phyloP scores from a whole-genome alignment of 1,140 invertebrate species.

The Heliconius melpomene region DNA sequence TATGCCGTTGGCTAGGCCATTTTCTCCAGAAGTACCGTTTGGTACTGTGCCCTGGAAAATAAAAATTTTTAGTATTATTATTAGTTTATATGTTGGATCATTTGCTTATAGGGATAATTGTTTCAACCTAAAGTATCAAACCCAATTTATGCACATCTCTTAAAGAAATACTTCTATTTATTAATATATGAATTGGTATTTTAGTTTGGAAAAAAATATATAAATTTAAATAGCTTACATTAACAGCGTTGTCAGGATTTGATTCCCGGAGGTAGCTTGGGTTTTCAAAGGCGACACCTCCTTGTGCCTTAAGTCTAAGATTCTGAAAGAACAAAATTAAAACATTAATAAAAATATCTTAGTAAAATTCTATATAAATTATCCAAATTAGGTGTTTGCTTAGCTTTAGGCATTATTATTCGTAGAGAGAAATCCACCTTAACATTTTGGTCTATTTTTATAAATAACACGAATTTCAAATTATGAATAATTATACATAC shows the following conservation, averaged over 20 bases:
- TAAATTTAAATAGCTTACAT: slow-evolving; percentile 81
- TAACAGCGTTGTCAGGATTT: slow-evolving; percentile 85
- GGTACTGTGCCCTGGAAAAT: slow-evolving; percentile 54
- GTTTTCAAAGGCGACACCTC: slow-evolving; percentile 92
- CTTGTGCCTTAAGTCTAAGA: slow-evolving; percentile 81
- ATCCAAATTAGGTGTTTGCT: no score
- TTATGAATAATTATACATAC: slow-evolving; percentile 44
- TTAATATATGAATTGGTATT: background rate
- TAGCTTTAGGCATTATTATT: no score
- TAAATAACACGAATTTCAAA: no score
- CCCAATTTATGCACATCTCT: background rate
- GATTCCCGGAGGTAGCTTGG: slow-evolving; percentile 90
- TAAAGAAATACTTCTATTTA: background rate
- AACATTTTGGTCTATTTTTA: no score
- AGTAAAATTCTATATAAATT: no score
- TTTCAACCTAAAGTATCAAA: no score
- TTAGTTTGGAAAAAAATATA: no score
- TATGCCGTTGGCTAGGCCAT: slow-evolving; percentile 60
- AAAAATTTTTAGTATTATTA: background rate
- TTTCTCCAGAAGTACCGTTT: slow-evolving; percentile 61
- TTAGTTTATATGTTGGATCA: background rate
- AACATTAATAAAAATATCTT: slow-evolving; percentile 1
- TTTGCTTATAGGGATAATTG: no score
- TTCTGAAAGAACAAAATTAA: slow-evolving; percentile 54
- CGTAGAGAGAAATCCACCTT: no score